A percentile compares a stretch with the other conserved stretches of the same genome.
These are phyloP conservation scores for Scaptomyza caliginosa DNA, from an alignment of 2,888 invertebrate species.

Conservation along the genomic window DNA sequence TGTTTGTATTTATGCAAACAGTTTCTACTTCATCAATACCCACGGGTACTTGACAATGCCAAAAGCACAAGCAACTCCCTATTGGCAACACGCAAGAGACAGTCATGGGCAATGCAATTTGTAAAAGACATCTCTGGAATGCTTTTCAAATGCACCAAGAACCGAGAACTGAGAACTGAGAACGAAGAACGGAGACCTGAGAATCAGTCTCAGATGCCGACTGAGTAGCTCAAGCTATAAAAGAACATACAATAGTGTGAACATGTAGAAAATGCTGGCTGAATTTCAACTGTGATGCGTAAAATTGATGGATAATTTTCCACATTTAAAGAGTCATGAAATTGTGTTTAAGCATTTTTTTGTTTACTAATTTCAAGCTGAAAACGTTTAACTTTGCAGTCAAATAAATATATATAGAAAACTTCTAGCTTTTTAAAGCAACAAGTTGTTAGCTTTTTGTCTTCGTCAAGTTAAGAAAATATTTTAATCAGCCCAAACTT, in stretches of 20 bases:
- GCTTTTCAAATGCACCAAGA: constrained; percentile 45
- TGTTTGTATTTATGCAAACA: constrained; percentile 27
- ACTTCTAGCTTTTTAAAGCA: no score
- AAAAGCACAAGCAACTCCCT: constrained; percentile 38
- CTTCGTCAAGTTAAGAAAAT: no score
- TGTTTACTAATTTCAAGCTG: background rate
- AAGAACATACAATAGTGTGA: constrained; percentile 2
- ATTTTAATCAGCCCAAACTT: no score
- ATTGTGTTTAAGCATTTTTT: background rate
- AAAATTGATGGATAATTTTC: constrained; percentile 28
- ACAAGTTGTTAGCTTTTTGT: no score
- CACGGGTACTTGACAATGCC: constrained; percentile 48
- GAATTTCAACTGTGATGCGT: constrained; percentile 11
- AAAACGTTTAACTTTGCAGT: background rate
- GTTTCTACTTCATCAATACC: constrained; percentile 35
- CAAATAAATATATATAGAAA: background rate
- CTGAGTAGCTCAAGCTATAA: constrained; percentile 2
- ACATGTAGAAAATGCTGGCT: constrained; percentile 1
- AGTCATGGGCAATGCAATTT: constrained; percentile 54
- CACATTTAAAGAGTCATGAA: background rate
- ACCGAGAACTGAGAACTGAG: constrained; percentile 1
- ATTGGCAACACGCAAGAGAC: constrained; percentile 20
- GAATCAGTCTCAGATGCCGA: background rate
- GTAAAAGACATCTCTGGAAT: constrained; percentile 51
- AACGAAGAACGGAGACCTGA: background rate